A percentile compares a stretch with the other conserved stretches of the same genome.
Evolutionary conservation across 2,113 vertebrate species (phyloP).

Genomic region (Xiphorhynchus elegans): DNA sequence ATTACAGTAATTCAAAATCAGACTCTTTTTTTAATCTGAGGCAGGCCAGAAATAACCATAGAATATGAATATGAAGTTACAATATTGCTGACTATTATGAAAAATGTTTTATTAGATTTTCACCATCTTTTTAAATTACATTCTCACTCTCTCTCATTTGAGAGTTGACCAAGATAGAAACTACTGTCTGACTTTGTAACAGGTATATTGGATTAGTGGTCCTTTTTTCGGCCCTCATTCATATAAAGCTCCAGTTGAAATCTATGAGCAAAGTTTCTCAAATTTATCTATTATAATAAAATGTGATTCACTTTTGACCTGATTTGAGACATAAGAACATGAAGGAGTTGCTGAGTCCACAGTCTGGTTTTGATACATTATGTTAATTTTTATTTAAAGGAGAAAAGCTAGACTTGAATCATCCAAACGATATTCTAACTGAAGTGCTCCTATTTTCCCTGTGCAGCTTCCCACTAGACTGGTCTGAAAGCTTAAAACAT

Average conservation of each 20-base stretch:
- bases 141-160: neutral
- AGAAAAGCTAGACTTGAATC: neutral
- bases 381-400: neutral
- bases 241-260: neutral
- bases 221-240: neutral
- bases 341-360: neutral
- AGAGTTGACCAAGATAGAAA: neutral
- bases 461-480: neutral
- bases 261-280: neutral
- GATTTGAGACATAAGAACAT: neutral
- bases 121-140: neutral
- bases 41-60: constrained; percentile 66
- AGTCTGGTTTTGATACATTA: neutral
- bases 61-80: constrained; percentile 59
- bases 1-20: constrained; percentile 74
- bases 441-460: neutral
- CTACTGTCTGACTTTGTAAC: neutral
- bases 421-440: neutral
- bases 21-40: constrained; percentile 43
- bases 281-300: neutral
- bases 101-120: constrained; percentile 61
- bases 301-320: neutral
- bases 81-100: constrained; percentile 70
- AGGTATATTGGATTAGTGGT: neutral
- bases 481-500: neutral